Percentiles rank a stretch among this genome's conserved stretches.
Conservation (phyloP, 2,888 invertebrate species). For the Tridacna crocea region DNA sequence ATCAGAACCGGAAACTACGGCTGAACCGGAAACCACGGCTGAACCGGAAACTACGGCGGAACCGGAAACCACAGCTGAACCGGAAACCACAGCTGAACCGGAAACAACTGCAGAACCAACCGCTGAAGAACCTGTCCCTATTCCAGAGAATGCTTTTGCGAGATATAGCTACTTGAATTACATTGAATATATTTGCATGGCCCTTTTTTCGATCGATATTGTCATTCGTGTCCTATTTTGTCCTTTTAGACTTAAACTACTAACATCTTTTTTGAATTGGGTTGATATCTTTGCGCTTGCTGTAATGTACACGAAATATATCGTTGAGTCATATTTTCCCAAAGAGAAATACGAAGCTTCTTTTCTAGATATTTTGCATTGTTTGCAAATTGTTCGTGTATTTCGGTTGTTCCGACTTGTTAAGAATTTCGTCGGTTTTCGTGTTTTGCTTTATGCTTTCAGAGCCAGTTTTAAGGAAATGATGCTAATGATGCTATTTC, state of each 20-base stretch:
- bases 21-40: slow-evolving; percentile 24
- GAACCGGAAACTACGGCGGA: slow-evolving; percentile 33
- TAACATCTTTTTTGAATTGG: slow-evolving; percentile 67
- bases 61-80: slow-evolving; percentile 21
- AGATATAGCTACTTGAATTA: slow-evolving; percentile 54
- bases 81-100: slow-evolving; percentile 31
- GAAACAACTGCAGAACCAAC: slow-evolving; percentile 14
- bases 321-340: slow-evolving; percentile 61
- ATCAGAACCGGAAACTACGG: slow-evolving; percentile 22
- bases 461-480: slow-evolving; percentile 74
- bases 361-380: slow-evolving; percentile 68
- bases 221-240: slow-evolving; percentile 66
- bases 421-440: slow-evolving; percentile 73
- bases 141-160: slow-evolving; percentile 55
- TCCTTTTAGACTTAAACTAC: slow-evolving; percentile 62
- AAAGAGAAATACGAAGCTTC: slow-evolving; percentile 66
- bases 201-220: slow-evolving; percentile 74
- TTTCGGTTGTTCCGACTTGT: slow-evolving; percentile 74
- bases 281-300: slow-evolving; percentile 70
- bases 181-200: slow-evolving; percentile 62
- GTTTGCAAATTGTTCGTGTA: slow-evolving; percentile 72
- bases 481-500: slow-evolving; percentile 72
- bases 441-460: slow-evolving; percentile 75
- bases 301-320: slow-evolving; percentile 69
- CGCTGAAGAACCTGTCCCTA: slow-evolving; percentile 46